Percentiles rank a stretch among this genome's conserved stretches.
Evolutionary conservation across 2,113 vertebrate genomes (phyloP).

Genomic region (Phycodurus eques): DNA sequence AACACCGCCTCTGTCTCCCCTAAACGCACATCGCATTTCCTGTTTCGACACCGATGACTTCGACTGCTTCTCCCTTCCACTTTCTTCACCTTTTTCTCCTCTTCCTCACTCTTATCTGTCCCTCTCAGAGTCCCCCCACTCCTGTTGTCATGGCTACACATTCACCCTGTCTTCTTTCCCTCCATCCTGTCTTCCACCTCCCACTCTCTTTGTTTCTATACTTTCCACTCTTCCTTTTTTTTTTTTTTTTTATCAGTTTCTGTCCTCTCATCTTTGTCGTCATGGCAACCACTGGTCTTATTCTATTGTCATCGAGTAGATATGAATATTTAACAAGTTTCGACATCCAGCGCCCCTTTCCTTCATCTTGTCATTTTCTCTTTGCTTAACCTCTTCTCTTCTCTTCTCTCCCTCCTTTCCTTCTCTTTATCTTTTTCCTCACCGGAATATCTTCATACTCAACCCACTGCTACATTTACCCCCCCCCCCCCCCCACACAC

Average conservation of each 20-base stretch:
- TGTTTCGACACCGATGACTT: slow-evolving; percentile 27
- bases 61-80: slow-evolving; percentile 7
- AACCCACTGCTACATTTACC: too few relatives aligned
- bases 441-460: too few relatives aligned
- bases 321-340: slow-evolving; percentile 56
- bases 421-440: not conserved
- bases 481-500: too few relatives aligned
- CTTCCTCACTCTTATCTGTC: not conserved
- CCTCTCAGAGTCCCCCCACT: slow-evolving; percentile 8
- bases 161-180: not conserved
- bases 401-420: not conserved
- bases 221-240: not conserved
- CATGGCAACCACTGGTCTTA: slow-evolving; percentile 21
- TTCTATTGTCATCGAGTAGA: slow-evolving; percentile 45
- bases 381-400: slow-evolving; percentile 5
- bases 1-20: slow-evolving; percentile 1
- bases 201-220: not conserved
- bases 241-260: not conserved
- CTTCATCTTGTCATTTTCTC: slow-evolving; percentile 35
- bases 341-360: slow-evolving; percentile 21
- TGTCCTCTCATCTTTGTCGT: slow-evolving; percentile 15
- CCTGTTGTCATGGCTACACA: slow-evolving; percentile 15
- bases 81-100: not conserved
- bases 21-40: slow-evolving; percentile 17
- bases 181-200: not conserved